phyloP scores from a whole-genome alignment of 2,888 invertebrate genomes.

The Dastarcus helophoroides region DNA sequence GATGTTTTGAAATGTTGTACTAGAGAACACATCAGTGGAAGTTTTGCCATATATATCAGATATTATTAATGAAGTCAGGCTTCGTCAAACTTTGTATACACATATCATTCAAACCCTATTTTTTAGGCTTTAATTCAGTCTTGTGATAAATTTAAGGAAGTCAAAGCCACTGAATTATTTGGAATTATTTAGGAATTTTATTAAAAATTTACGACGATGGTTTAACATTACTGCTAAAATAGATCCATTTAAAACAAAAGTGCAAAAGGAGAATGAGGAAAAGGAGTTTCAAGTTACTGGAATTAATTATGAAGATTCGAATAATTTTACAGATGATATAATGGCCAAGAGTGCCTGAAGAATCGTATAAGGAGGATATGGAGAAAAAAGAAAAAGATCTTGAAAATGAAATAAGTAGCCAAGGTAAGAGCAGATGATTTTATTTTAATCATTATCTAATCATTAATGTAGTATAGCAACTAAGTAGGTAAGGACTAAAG shows the following conservation, averaged over 20 bases:
- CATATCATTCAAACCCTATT: conserved; percentile 5
- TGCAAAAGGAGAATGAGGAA: conserved; percentile 19
- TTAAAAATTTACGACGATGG: conserved; percentile 51
- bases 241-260: conserved; percentile 25
- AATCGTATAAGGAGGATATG: conserved; percentile 43
- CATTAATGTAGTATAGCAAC: no score
- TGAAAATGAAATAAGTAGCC: conserved; percentile 21
- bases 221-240: conserved; percentile 26
- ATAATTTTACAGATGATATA: conserved; percentile 34
- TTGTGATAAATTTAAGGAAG: conserved; percentile 46
- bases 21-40: conserved; percentile 54
- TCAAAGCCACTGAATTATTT: conserved; percentile 50
- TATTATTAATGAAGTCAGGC: conserved; percentile 49
- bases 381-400: conserved; percentile 32
- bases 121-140: conserved; percentile 48
- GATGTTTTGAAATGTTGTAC: conserved; percentile 60
- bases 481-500: no score
- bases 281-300: conserved; percentile 25
- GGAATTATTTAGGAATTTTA: conserved; percentile 58
- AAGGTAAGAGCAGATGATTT: no score
- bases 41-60: conserved; percentile 35
- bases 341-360: conserved; percentile 38
- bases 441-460: no score
- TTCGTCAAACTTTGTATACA: conserved; percentile 3
- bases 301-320: conserved; percentile 19